Base-by-base conservation (phyloP, 2,888 invertebrate species). In the Esperia sulphurella region DNA sequence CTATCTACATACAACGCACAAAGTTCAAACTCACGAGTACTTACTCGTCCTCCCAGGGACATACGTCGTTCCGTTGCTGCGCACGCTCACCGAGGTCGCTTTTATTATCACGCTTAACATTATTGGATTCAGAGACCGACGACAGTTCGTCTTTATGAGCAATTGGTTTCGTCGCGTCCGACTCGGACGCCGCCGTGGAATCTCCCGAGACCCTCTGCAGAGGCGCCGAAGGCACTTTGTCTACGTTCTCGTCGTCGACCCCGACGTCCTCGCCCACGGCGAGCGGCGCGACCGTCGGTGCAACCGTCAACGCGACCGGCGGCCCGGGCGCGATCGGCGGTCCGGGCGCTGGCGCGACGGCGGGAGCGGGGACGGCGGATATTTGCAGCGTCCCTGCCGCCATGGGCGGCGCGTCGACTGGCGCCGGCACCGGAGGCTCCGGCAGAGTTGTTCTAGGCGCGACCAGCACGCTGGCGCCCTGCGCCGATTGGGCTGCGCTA, bases 1-100 rank as follows among this genome's bases (percentile, higher is more conserved):
- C 14, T 41, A 42, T 31, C 47, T 46, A 50, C 47, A 10, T 14
- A 51, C 50, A 50, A 41, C 46, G 45, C 50, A 50, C 46, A 46
- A 35, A 14, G 35, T 30, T 31, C 28, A 41, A 30, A 47, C 46
- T 47, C 48, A 42, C 49, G 45, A 49, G 48, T 83, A 95, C 96
- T 95, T 92, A 97, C 97, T 97, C 96, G 90, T 97, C 96, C 92
- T 97, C 97, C 97, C 97, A 97, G 50, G 97, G 97, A 91, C 97
- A 97, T 77, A 97, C 94, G 87, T 96, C 95, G 87, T 94, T 95
- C 84, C 21, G 21, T 21, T n/a, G n/a, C 21, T 21, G 21, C 21
- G 21, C 21, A 21, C 92, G 92, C 85, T 80, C 82, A 68, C 73
- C 75, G 72, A 75, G 65, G 72, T 71, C 75, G 70, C 70, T 70